Base-by-base conservation (phyloP, 37 sponge, comb jelly and placozoan species). In the Aplysina aerophoba region DNA sequence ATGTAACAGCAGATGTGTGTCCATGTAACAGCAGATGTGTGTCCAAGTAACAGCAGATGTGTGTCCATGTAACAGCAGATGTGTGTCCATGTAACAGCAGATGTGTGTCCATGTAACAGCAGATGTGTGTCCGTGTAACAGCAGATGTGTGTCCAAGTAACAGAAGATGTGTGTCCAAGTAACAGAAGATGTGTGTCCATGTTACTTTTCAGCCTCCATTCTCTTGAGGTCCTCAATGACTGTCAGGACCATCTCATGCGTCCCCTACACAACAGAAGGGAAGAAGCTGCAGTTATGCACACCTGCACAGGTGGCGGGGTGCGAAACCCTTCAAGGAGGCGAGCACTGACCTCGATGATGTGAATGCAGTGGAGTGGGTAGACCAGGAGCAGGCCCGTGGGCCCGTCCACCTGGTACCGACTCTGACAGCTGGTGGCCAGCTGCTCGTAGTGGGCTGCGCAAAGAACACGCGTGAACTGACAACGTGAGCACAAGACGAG, bases 351-450 rank as follows among this genome's bases (percentile, higher is more conserved):
- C 83, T 93, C 94, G 8, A 90, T 62, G 30, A 90, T 31, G 80
- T 93, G 94, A 17, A 93, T 72, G 37, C 88, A 85, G 61, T 93
- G 94, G 38, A 90, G 86, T 25, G 94, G 94, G 73, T 90, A 93
- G 64, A 93, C 79, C 17, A 93, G 86, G 27, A 90, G 86, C 17
- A 90, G 62, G 0, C 94, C 94, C 39, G 94, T 90, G 22, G 94
- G 94, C 17, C 91, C 91, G 33, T 93, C 94, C 37, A 91, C 94
- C 62, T 90, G 94, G 60, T 88, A 93, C 73, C 85, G 58, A 38
- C 31, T 69, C 61, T 88, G 88, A 77, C 91, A 90, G 6, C 58
- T 25, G 71, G 88, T 88, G 61, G 90, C 90, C 40, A 93, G 79
- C 65, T 80, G 66, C 59, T 93, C 91, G 81, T 93, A 93, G 61